These are phyloP conservation scores for Ptychoptera albimana DNA, from an alignment of 2,888 invertebrate genomes.

Conservation along the genomic window DNA sequence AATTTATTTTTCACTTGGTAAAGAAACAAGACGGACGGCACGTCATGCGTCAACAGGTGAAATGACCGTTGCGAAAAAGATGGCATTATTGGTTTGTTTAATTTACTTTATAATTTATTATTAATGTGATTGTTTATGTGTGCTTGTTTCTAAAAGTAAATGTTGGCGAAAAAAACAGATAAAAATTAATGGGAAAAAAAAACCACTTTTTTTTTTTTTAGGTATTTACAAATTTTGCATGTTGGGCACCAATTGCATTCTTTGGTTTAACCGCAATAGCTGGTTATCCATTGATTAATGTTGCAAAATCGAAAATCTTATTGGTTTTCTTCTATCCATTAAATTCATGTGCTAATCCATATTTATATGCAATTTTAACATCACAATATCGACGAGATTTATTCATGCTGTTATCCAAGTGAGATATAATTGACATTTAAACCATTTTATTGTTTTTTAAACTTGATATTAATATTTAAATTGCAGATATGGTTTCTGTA, in stretches of 20 bases:
- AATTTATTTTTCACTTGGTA: conserved; percentile 67
- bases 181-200: not conserved
- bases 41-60: conserved; percentile 36
- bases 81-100: conserved; percentile 61
- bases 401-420: conserved; percentile 47
- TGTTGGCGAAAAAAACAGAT: too few relatives aligned
- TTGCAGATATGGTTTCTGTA: conserved; percentile 37
- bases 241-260: conserved; percentile 80
- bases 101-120: too few relatives aligned
- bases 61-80: conserved; percentile 70
- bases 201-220: conserved; percentile 11
- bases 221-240: conserved; percentile 65
- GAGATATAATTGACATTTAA: conserved; percentile 15
- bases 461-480: not conserved
- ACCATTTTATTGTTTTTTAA: not conserved
- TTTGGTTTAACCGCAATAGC: conserved; percentile 75
- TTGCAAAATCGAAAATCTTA: conserved; percentile 63
- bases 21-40: conserved; percentile 42
- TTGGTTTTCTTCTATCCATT: conserved; percentile 83
- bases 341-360: conserved; percentile 86
- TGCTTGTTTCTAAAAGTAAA: too few relatives aligned
- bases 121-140: too few relatives aligned
- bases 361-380: conserved; percentile 79
- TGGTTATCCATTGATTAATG: conserved; percentile 68
- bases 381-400: conserved; percentile 71